Conservation (phyloP, 2,113 vertebrate species). For the Actenoides hombroni region DNA sequence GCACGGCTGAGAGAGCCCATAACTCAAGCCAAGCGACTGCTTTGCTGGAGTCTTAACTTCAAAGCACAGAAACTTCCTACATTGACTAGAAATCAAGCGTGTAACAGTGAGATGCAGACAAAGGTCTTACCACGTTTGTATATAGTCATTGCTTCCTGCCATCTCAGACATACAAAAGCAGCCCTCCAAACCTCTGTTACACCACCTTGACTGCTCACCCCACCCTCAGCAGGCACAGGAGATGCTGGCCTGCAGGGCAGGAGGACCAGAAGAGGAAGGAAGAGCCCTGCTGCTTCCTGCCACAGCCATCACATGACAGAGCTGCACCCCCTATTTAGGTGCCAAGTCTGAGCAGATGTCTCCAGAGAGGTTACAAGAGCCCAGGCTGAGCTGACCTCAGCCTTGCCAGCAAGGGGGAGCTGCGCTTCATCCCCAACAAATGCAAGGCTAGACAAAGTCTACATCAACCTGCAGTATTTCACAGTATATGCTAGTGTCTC, state of each 20-base stretch:
- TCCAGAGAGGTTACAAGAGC: not conserved
- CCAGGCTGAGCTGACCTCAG: not conserved
- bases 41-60: not conserved
- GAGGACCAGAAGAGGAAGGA: not conserved
- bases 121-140: not conserved
- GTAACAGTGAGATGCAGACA: accelerated
- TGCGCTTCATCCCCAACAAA: not conserved
- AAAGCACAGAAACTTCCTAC: not conserved
- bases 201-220: not conserved
- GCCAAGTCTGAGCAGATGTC: not conserved
- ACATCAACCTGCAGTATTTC: not conserved
- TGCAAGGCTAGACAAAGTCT: not conserved
- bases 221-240: not conserved
- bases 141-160: not conserved
- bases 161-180: not conserved
- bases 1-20: not conserved
- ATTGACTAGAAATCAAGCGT: not conserved
- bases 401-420: not conserved
- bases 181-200: not conserved
- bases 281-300: not conserved
- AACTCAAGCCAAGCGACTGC: not conserved
- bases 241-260: not conserved
- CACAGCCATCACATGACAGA: not conserved
- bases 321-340: not conserved
- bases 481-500: too few relatives aligned